phyloP scores from a whole-genome alignment of 2,888 invertebrate genomes.

The Nymphalis c-album region DNA sequence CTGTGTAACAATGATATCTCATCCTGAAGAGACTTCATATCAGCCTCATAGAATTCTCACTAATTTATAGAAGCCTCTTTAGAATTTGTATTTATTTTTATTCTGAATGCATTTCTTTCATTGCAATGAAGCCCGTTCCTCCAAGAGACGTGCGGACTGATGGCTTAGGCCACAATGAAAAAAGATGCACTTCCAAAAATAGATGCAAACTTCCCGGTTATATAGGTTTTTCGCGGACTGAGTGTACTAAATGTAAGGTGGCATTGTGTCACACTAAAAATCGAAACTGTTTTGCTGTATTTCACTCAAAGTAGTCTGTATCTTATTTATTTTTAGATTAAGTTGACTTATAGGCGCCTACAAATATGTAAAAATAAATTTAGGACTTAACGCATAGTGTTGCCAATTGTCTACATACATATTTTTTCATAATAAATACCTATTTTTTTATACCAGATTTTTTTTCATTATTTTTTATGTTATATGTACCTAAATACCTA shows the following conservation, averaged over 20 bases:
- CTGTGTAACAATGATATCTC: too few relatives aligned
- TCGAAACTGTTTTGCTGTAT: conserved; percentile 43
- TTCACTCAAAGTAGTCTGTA: conserved; percentile 24
- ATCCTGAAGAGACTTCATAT: too few relatives aligned
- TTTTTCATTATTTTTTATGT: conserved; percentile 30
- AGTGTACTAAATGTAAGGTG: conserved; percentile 41
- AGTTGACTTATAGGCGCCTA: conserved; percentile 27
- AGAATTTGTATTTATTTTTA: too few relatives aligned
- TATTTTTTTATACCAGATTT: conserved; percentile 21
- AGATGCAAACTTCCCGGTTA: conserved; percentile 42
- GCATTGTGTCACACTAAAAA: conserved; percentile 42
- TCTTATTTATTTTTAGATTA: conserved; percentile 31
- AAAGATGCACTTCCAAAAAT: conserved; percentile 39
- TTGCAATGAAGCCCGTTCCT: conserved; percentile 40
- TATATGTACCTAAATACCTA: conserved; percentile 3
- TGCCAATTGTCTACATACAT: conserved; percentile 33
- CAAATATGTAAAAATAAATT: conserved; percentile 22
- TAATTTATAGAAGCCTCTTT: too few relatives aligned
- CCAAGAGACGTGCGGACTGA: conserved; percentile 36
- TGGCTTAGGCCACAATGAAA: conserved; percentile 42
- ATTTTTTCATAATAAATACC: conserved; percentile 36
- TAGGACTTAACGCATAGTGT: conserved; percentile 32
- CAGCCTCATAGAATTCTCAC: too few relatives aligned
- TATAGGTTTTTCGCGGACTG: conserved; percentile 40
- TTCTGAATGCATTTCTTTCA: too few relatives aligned